Conservation (phyloP, 2,888 invertebrate genomes). For the Notocelia uddmanniana region DNA sequence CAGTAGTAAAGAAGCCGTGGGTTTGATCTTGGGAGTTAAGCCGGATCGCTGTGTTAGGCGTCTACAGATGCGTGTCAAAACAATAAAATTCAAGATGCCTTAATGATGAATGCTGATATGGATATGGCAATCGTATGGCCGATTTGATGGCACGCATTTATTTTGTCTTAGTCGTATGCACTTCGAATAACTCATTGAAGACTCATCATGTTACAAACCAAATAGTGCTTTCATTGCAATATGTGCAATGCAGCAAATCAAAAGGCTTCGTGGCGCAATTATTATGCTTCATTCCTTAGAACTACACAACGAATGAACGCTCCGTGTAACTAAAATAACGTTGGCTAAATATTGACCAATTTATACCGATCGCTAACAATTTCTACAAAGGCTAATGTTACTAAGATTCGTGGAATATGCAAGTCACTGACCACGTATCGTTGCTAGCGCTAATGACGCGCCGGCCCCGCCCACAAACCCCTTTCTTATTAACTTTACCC, state of each 20-base stretch:
- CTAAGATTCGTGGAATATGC: not conserved
- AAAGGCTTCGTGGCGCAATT: no score
- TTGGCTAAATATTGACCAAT: not conserved
- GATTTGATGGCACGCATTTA: no score
- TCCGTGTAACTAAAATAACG: not conserved
- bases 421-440: not conserved
- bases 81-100: not conserved
- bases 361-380: not conserved
- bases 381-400: not conserved
- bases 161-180: no score
- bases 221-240: no score
- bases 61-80: not conserved
- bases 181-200: no score
- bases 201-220: no score
- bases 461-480: not conserved
- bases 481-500: not conserved
- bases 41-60: not conserved
- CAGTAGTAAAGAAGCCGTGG: not conserved
- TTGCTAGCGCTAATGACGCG: not conserved
- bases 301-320: not conserved
- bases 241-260: no score
- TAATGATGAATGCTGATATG: not conserved
- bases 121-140: no score
- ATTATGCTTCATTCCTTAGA: no score
- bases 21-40: conserved; percentile 10